Percentiles rank a stretch among this genome's conserved stretches.
phyloP scores from a whole-genome alignment of 2,113 vertebrate genomes.

The Prietella phreatophila region DNA sequence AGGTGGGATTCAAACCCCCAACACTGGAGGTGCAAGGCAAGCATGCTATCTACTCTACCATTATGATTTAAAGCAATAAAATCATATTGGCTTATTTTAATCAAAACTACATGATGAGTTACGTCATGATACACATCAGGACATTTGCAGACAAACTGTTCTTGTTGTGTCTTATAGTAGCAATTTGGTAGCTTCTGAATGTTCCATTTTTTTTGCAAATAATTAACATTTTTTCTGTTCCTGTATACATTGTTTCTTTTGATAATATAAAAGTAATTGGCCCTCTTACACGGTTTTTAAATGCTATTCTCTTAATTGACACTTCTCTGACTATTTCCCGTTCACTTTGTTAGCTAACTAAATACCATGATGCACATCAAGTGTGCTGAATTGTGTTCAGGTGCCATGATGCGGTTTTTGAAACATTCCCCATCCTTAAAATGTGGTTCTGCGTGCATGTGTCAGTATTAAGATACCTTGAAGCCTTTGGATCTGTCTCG shows the following conservation, averaged over 20 bases:
- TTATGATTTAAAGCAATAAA: background rate
- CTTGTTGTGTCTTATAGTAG: background rate
- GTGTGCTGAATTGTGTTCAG: background rate
- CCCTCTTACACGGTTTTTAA: background rate
- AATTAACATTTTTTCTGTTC: background rate
- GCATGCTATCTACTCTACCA: too few species aligned
- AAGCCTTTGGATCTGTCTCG: conserved; percentile 78
- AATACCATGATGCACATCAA: background rate
- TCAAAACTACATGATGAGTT: background rate
- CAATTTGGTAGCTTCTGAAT: background rate
- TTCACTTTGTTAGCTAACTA: background rate
- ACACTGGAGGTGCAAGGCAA: too few species aligned
- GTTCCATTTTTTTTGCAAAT: background rate
- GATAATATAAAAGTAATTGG: background rate
- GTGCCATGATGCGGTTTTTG: background rate
- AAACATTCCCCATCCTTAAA: background rate
- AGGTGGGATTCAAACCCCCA: too few species aligned
- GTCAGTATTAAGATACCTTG: conserved; percentile 64
- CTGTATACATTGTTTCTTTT: background rate
- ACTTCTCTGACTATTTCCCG: background rate
- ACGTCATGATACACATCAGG: background rate
- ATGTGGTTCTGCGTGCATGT: background rate
- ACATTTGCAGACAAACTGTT: background rate
- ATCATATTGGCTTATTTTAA: background rate
- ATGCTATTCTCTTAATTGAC: background rate